Evolutionary conservation across 2,888 invertebrate species (phyloP), one percentile per base, ranked within the genome.

Genomic region (Plebejus melissa): DNA sequence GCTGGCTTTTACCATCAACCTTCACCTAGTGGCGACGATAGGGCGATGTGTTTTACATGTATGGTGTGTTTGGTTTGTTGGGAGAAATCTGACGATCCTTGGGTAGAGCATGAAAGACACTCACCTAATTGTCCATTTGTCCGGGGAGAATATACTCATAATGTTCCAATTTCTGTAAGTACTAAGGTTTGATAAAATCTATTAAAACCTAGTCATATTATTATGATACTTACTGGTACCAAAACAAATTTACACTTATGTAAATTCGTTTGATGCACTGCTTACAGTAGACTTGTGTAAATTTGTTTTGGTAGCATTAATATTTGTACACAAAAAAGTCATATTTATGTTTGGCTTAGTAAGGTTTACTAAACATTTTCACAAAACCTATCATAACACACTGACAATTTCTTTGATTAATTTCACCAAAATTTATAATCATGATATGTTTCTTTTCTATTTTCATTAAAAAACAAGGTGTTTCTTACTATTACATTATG

Each of bases 1-100:
- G 98, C 98, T 1, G 99, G 99, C 22, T 99, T 99, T 90, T 99
- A 98, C 91, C 98, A 98, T 90, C 98, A 98, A 87, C 98, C 98
- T 0, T 97, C 97, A 76, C 95, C 96, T 3, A 96, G 96, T 46
- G 98, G 98, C 4, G 98, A 98, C 86, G 99, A 99, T 91, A 95
- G 98, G 79, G 98, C 98, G 7, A 97, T 98, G 97, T 99, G 99
- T 87, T 99, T 99, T 89, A 98, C 98, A 0, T 99, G 99, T 88
- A 97, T 96, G 83, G 98, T 98, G 11, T 99, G 98, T 86, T 95
- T 99, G 38, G 98, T 99, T 6, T 98, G 97, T 91, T 99, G 99
- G 99, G 99, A 99, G 91, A 97, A 98, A 83, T 97, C 98, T 0
- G 98, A 99, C 89, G 98, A 99, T 86, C 99, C 99, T 2, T 98